phyloP scores from a whole-genome alignment of 2,797 vertebrate genomes.

The Sternarchorhynchus goeldii region DNA sequence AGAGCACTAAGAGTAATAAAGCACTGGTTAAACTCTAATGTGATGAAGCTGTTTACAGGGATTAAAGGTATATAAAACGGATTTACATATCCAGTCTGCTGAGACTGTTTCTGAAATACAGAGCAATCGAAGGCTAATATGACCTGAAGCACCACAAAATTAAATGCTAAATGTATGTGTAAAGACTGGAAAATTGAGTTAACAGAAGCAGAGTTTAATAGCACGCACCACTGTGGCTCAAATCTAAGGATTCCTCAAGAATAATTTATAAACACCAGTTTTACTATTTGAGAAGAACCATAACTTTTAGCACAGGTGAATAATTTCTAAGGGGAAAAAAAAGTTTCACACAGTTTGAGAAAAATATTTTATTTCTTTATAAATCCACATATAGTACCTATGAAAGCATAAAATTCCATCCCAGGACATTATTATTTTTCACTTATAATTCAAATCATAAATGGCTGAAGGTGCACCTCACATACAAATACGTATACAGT shows the following conservation, averaged over 20 bases:
- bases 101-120: constrained; percentile 9
- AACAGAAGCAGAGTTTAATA: neutral
- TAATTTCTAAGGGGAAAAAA: constrained; percentile 5
- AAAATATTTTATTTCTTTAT: constrained; percentile 68
- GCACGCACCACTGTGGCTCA: neutral
- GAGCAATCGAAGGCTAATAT: constrained; percentile 27
- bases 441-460: constrained; percentile 56
- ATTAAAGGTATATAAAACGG: neutral
- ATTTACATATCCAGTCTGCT: constrained; percentile 21
- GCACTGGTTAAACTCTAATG: constrained; percentile 41
- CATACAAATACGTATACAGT: constrained; percentile 64
- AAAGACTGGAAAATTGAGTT: neutral
- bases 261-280: neutral
- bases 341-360: constrained; percentile 51
- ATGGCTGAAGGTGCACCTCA: constrained; percentile 61
- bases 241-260: neutral
- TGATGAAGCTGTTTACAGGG: constrained; percentile 31
- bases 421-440: constrained; percentile 53
- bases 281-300: neutral
- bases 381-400: constrained; percentile 64
- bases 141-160: constrained; percentile 19
- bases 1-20: constrained; percentile 29
- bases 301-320: neutral
- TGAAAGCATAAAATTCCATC: constrained; percentile 66
- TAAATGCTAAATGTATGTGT: constrained; percentile 25